Conservation (phyloP, 2,888 invertebrate genomes). For the Lepidochitona cinerea region DNA sequence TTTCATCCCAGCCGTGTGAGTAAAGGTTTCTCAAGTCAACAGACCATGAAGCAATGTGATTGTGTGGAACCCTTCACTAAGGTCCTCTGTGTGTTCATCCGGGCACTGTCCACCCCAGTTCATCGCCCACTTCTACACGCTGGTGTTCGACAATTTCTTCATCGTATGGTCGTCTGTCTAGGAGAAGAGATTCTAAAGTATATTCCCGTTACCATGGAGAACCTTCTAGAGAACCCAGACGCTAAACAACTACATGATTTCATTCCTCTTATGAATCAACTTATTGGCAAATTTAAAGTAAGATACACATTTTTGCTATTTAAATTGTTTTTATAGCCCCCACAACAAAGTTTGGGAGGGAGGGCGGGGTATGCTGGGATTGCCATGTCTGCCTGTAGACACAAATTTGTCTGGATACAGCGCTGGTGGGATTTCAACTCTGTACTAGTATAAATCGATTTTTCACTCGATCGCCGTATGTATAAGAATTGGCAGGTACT, state of each 20-base stretch:
- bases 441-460: too few relatives aligned
- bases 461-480: too few relatives aligned
- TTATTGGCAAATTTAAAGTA: conserved; percentile 75
- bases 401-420: too few relatives aligned
- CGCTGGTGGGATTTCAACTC: too few relatives aligned
- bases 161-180: conserved; percentile 76
- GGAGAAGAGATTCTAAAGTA: conserved; percentile 75
- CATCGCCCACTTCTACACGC: conserved; percentile 66
- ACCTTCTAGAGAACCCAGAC: conserved; percentile 70
- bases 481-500: too few relatives aligned
- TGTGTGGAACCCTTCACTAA: conserved; percentile 74
- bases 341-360: too few relatives aligned
- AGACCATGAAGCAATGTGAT: conserved; percentile 73
- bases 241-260: conserved; percentile 73
- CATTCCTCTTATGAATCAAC: conserved; percentile 75
- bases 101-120: conserved; percentile 69
- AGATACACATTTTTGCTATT: too few relatives aligned
- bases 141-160: conserved; percentile 74
- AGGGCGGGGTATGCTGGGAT: too few relatives aligned
- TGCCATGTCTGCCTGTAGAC: too few relatives aligned
- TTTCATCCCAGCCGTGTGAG: conserved; percentile 72
- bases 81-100: conserved; percentile 73
- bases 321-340: too few relatives aligned
- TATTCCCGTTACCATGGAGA: conserved; percentile 73
- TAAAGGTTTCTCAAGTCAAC: conserved; percentile 75